Conservation (phyloP, 2,888 invertebrate genomes). For the Caenorhabditis sulstoni region DNA sequence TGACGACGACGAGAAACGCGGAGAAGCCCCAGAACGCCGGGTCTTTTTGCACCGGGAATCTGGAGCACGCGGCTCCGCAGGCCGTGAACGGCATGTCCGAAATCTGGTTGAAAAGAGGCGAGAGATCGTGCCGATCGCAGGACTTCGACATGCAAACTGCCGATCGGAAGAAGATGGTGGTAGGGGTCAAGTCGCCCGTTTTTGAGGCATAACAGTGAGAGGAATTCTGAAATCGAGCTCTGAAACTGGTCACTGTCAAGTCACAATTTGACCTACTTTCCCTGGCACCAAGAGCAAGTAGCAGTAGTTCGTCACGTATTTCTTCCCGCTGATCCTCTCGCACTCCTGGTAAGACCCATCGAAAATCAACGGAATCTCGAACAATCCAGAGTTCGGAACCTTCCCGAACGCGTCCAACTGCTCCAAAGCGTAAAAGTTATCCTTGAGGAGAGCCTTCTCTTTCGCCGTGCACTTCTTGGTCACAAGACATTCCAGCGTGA, state of each 20-base stretch:
- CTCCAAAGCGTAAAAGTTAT: slow-evolving; percentile 43
- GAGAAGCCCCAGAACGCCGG: slow-evolving; percentile 49
- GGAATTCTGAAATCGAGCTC: slow-evolving; percentile 26
- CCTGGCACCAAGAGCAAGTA: slow-evolving; percentile 34
- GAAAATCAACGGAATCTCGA: slow-evolving; percentile 33
- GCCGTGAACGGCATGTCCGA: slow-evolving; percentile 31
- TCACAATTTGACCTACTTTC: slow-evolving; percentile 1
- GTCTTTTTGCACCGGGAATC: slow-evolving; percentile 32
- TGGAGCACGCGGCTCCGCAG: slow-evolving; percentile 29
- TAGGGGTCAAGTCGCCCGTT: slow-evolving; percentile 4
- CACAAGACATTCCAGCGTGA: slow-evolving; percentile 31
- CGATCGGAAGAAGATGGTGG: slow-evolving; percentile 23
- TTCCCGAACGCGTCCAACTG: slow-evolving; percentile 54
- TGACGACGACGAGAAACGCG: slow-evolving; percentile 30
- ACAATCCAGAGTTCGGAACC: slow-evolving; percentile 26
- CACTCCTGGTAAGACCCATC: slow-evolving; percentile 47
- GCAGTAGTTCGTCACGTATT: slow-evolving; percentile 55
- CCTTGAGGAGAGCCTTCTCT: slow-evolving; percentile 22
- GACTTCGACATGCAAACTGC: slow-evolving; percentile 58
- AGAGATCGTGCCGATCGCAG: slow-evolving; percentile 30
- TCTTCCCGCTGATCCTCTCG: slow-evolving; percentile 33
- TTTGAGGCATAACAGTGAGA: neutral
- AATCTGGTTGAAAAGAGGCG: slow-evolving; percentile 31
- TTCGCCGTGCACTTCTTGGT: slow-evolving; percentile 30
- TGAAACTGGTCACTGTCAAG: neutral